Evolutionary conservation across 2,113 vertebrate species (phyloP).

Genomic region (Thermophis baileyi): DNA sequence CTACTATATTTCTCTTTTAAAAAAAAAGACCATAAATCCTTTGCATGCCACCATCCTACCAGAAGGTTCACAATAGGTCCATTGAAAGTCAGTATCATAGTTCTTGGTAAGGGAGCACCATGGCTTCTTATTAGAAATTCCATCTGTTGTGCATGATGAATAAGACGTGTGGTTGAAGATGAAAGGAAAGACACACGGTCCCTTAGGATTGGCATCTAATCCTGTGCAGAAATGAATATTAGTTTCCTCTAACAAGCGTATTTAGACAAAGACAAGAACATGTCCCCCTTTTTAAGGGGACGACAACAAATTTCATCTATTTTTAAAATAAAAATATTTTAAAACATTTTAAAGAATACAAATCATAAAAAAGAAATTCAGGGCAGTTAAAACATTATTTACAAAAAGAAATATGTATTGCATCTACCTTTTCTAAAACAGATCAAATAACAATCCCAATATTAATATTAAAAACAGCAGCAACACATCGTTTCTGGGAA

Average conservation of each 20-base stretch:
- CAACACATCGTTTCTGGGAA: not conserved
- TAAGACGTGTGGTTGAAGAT: not conserved
- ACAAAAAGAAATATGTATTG: not conserved
- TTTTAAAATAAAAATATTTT: not conserved
- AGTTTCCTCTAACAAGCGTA: not conserved
- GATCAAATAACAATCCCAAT: not conserved
- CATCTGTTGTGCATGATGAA: slow-evolving; percentile 14
- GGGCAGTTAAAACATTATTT: not conserved
- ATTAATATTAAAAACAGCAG: not conserved
- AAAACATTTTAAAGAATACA: not conserved
- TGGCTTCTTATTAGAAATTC: not conserved
- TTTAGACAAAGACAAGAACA: not conserved
- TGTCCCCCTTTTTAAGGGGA: not conserved
- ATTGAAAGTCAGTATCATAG: slow-evolving; percentile 12
- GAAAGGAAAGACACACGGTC: slow-evolving; percentile 21
- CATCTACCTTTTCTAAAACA: not conserved
- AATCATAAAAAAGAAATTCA: not conserved
- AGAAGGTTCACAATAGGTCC: slow-evolving; percentile 4
- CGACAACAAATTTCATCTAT: not conserved
- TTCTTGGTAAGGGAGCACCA: slow-evolving; percentile 25
- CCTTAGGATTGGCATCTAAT: slow-evolving; percentile 5
- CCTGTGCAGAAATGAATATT: not conserved
- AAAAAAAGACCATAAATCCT: not conserved
- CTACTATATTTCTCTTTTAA: not conserved
- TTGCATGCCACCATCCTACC: slow-evolving; percentile 2